phyloP scores from a whole-genome alignment of 2,113 vertebrate species.

The Lota lota region DNA sequence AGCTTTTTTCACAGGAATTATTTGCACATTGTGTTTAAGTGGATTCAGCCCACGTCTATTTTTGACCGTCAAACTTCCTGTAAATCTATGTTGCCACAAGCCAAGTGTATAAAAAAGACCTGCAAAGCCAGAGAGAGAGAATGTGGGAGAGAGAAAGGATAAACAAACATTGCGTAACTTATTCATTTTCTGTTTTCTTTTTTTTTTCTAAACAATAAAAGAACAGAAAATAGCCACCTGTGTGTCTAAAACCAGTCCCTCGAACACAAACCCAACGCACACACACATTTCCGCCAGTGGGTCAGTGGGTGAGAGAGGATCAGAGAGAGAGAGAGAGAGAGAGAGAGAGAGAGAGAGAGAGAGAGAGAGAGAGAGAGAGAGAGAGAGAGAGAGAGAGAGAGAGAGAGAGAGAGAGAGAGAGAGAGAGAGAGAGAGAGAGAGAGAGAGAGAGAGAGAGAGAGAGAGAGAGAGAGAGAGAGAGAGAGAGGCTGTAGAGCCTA shows the following conservation, averaged over 20 bases:
- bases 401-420: constrained; percentile 48
- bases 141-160: not conserved
- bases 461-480: constrained; percentile 35
- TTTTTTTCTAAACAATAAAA: constrained; percentile 13
- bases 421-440: constrained; percentile 51
- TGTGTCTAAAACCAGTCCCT: constrained; percentile 70
- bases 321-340: constrained; percentile 34
- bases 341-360: constrained; percentile 44
- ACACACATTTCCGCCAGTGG: constrained; percentile 71
- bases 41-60: constrained; percentile 18
- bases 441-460: constrained; percentile 43
- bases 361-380: not conserved
- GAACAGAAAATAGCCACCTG: constrained; percentile 68
- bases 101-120: constrained; percentile 46
- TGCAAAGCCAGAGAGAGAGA: constrained; percentile 28
- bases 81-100: constrained; percentile 22
- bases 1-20: too few relatives aligned
- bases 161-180: constrained; percentile 52
- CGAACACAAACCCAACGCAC: constrained; percentile 59
- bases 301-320: constrained; percentile 72
- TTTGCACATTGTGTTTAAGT: not conserved
- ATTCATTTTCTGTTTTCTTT: constrained; percentile 24
- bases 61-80: constrained; percentile 37
- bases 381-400: constrained; percentile 17
- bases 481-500: not conserved